phyloP scores from a whole-genome alignment of 2,888 invertebrate genomes.

The Thymelicus acteon region DNA sequence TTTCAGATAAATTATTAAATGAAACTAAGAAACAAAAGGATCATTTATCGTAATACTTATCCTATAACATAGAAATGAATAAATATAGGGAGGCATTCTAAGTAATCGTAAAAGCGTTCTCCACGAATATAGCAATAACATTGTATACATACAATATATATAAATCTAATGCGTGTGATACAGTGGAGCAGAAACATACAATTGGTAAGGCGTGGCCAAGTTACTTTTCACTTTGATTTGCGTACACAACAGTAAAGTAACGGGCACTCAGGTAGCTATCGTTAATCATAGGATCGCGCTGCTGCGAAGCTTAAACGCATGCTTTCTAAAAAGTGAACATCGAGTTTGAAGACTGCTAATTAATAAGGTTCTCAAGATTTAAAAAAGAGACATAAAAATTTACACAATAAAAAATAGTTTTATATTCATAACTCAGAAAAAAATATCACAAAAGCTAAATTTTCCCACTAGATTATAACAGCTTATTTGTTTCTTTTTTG shows the following conservation, averaged over 20 bases:
- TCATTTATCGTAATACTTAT: no score
- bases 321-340: constrained; percentile 26
- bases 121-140: no score
- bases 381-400: not conserved
- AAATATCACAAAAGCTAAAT: not conserved
- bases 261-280: constrained; percentile 47
- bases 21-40: no score
- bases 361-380: constrained; percentile 3
- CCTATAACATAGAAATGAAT: no score
- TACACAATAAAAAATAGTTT: no score
- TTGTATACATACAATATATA: not conserved
- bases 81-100: no score
- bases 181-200: constrained; percentile 47
- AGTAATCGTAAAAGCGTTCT: no score
- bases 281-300: constrained; percentile 50
- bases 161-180: constrained; percentile 40
- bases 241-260: constrained; percentile 42
- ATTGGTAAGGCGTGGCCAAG: constrained; percentile 46
- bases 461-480: not conserved
- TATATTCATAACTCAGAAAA: not conserved
- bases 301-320: constrained; percentile 37
- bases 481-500: not conserved
- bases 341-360: constrained; percentile 5
- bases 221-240: constrained; percentile 57
- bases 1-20: no score